These are phyloP conservation scores for Drosophila tani DNA, from an alignment of 1,140 invertebrate genomes.

Conservation along the genomic window DNA sequence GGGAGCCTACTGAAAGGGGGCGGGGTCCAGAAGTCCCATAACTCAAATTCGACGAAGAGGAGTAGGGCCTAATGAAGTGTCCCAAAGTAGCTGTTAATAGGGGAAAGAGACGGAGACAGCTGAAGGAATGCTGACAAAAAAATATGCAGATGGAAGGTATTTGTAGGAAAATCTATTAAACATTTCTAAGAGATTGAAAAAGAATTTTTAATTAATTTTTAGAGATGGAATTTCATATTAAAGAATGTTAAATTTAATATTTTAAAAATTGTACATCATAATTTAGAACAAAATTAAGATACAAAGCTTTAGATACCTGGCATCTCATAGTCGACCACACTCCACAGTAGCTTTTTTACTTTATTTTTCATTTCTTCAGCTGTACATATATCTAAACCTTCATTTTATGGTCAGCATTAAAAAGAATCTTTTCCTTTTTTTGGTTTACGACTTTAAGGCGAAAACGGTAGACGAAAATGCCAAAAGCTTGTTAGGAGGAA, in stretches of 20 bases:
- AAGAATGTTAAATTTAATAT: no score
- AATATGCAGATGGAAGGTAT: not conserved
- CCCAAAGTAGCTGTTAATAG: conserved; percentile 80
- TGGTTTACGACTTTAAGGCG: conserved; percentile 63
- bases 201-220: not conserved
- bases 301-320: not conserved
- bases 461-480: conserved; percentile 66
- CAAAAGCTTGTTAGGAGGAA: conserved; percentile 78
- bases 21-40: conserved; percentile 48
- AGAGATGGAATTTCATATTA: no score
- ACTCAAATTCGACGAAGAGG: conserved; percentile 62
- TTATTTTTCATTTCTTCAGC: not conserved
- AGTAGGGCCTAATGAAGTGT: conserved; percentile 70
- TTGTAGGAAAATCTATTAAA: not conserved
- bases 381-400: not conserved
- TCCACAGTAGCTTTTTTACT: not conserved
- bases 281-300: no score
- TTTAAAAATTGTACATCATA: no score
- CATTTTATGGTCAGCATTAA: conserved; percentile 65
- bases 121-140: not conserved
- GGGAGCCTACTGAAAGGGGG: conserved; percentile 31
- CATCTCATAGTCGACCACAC: not conserved
- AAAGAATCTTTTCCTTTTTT: conserved; percentile 44
- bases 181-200: not conserved
- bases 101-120: conserved; percentile 1